Evolutionary conservation across 2,888 invertebrate genomes (phyloP).

Genomic region (Cordilura impudica): DNA sequence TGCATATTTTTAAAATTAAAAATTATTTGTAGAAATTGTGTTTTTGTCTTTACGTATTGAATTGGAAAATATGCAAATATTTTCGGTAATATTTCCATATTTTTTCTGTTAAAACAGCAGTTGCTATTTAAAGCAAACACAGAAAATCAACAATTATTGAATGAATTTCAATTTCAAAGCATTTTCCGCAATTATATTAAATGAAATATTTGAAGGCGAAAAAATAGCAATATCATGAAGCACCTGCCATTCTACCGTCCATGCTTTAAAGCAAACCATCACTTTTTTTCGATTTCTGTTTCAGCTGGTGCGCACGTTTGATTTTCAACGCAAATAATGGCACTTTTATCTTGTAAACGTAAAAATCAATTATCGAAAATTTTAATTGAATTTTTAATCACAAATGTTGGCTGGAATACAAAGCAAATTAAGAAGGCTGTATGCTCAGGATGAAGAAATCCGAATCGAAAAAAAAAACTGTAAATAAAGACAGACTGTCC

Average conservation of each 20-base stretch:
- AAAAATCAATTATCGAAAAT: slow-evolving; percentile 58
- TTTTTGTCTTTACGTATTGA: slow-evolving; percentile 48
- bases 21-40: slow-evolving; percentile 21
- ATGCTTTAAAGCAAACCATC: slow-evolving; percentile 21
- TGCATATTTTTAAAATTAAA: slow-evolving; percentile 52
- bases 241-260: slow-evolving; percentile 32
- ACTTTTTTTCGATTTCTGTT: neutral
- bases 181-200: slow-evolving; percentile 41
- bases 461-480: too few relatives aligned
- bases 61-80: slow-evolving; percentile 60
- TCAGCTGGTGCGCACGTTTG: slow-evolving; percentile 26
- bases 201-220: slow-evolving; percentile 39
- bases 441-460: too few relatives aligned
- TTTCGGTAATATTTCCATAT: slow-evolving; percentile 7
- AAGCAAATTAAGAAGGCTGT: slow-evolving; percentile 1
- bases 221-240: slow-evolving; percentile 47
- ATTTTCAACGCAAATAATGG: slow-evolving; percentile 39
- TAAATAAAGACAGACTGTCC: too few relatives aligned
- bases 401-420: slow-evolving; percentile 16
- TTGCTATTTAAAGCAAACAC: neutral
- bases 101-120: slow-evolving; percentile 11
- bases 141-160: slow-evolving; percentile 45
- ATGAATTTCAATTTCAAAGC: slow-evolving; percentile 48
- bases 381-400: slow-evolving; percentile 60
- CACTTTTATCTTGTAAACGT: slow-evolving; percentile 45